Percentiles rank a stretch among this genome's conserved stretches.
phyloP scores from a whole-genome alignment of 92 coral and sea anemone species.

The Heliopora coerulea region DNA sequence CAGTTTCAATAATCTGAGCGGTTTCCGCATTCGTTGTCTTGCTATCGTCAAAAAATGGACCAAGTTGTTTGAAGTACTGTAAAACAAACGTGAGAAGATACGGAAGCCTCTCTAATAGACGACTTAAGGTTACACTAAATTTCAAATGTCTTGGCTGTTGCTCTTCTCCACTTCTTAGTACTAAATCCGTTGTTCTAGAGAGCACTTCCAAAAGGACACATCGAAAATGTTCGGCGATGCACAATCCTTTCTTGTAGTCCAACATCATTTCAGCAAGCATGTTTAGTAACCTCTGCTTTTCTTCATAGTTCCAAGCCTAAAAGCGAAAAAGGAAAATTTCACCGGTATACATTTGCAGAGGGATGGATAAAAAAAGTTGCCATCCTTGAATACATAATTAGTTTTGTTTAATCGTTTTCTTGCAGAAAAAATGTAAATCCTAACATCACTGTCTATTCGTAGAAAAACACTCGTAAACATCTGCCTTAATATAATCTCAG shows the following conservation, averaged over 20 bases:
- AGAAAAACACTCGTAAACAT: no score
- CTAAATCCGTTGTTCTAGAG: conserved; percentile 50
- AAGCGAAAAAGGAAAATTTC: no score
- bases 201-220: conserved; percentile 80
- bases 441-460: no score
- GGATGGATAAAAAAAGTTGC: no score
- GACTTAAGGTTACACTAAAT: conserved; percentile 69
- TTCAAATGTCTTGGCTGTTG: conserved; percentile 38
- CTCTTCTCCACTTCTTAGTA: conserved; percentile 27
- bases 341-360: no score
- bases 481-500: no score
- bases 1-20: conserved; percentile 56
- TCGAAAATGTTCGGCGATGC: conserved; percentile 59
- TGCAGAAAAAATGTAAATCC: no score
- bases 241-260: conserved; percentile 46
- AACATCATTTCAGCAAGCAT: conserved; percentile 61
- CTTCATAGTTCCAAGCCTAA: conserved; percentile 74
- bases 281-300: conserved; percentile 70
- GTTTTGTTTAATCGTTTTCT: no score
- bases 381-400: no score
- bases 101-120: conserved; percentile 54
- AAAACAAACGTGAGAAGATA: conserved; percentile 60
- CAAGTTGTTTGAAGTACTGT: conserved; percentile 53
- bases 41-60: conserved; percentile 52
- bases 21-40: conserved; percentile 12